These are phyloP conservation scores for Porphyrio hochstetteri DNA, from an alignment of 2,113 vertebrate genomes.

Conservation along the genomic window DNA sequence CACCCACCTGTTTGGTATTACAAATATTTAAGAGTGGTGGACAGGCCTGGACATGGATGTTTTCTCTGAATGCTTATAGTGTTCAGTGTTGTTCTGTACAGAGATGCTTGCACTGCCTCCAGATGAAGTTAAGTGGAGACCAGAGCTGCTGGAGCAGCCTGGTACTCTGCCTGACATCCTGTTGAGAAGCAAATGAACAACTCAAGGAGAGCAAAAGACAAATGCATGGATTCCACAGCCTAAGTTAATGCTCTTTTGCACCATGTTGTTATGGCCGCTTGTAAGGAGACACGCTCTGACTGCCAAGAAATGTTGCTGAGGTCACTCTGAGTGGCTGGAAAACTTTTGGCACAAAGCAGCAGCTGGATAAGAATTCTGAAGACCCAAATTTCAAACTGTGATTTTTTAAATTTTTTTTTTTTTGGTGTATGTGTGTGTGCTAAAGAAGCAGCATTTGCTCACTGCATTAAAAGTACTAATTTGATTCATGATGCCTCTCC, in stretches of 20 bases:
- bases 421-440: not conserved
- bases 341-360: not conserved
- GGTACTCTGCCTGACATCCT: not conserved
- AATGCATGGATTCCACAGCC: accelerated
- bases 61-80: not conserved
- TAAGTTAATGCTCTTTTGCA: not conserved
- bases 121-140: not conserved
- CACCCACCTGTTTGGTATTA: not conserved
- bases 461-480: not conserved
- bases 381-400: not conserved
- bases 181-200: not conserved
- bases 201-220: not conserved
- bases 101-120: not conserved
- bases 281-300: not conserved
- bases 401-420: not conserved
- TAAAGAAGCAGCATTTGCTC: not conserved
- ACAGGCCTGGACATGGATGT: not conserved
- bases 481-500: not conserved
- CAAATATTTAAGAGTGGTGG: not conserved
- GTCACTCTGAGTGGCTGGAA: not conserved
- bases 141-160: not conserved
- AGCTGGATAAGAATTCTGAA: not conserved
- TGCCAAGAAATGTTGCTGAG: not conserved
- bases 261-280: not conserved
- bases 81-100: not conserved